A percentile compares a stretch with the other conserved stretches of the same genome.
These are phyloP conservation scores for Haemorhous mexicanus DNA, from an alignment of 2,113 vertebrate species.

Conservation along the genomic window DNA sequence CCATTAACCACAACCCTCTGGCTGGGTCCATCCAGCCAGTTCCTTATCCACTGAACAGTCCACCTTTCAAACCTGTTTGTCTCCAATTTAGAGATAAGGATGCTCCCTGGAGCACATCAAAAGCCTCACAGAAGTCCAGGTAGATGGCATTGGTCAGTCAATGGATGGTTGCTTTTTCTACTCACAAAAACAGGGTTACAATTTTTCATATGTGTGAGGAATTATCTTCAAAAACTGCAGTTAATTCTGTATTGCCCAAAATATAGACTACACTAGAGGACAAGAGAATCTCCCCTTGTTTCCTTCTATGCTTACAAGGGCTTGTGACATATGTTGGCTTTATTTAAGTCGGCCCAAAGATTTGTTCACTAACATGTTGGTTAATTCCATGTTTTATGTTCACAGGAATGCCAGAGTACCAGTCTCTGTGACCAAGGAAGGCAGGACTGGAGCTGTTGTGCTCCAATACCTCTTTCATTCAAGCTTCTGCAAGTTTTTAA, in stretches of 20 bases:
- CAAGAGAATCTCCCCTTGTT: not conserved
- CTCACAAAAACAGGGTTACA: accelerated
- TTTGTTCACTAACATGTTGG: not conserved
- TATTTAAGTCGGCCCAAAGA: not conserved
- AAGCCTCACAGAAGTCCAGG: not conserved
- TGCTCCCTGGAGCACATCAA: not conserved
- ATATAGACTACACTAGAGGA: not conserved
- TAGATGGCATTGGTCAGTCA: not conserved
- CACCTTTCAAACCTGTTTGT: not conserved
- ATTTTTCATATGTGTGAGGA: not conserved
- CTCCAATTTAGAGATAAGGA: not conserved
- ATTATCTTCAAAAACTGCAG: not conserved
- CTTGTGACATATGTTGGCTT: not conserved
- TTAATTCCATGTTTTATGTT: not conserved
- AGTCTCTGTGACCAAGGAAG: not conserved
- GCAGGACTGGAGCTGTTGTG: not conserved
- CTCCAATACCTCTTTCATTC: not conserved
- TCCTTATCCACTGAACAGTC: accelerated
- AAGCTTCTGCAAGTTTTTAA: not conserved
- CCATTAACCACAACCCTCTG: not conserved
- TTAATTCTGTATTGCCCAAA: not conserved
- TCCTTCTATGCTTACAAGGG: not conserved
- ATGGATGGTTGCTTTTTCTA: not conserved
- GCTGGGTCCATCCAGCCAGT: not conserved
- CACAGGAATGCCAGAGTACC: not conserved